phyloP scores from a whole-genome alignment of 1,140 invertebrate genomes.

The Cyphomyrmex costatus region DNA sequence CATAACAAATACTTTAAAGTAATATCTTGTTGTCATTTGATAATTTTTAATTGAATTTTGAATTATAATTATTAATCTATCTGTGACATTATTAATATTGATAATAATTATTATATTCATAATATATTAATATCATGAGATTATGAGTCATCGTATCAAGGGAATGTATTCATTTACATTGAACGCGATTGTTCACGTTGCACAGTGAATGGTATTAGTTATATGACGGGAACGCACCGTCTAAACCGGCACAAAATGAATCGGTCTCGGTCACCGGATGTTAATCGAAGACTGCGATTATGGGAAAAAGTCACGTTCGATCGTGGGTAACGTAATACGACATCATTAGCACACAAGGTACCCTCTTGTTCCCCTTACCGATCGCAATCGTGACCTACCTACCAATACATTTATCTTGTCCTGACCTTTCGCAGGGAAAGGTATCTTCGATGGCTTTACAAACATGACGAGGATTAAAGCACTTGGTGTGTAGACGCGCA shows the following conservation, averaged over 20 bases:
- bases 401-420: constrained; percentile 64
- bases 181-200: neutral
- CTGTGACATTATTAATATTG: neutral
- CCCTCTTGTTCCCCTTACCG: constrained; percentile 48
- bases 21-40: neutral
- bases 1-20: neutral
- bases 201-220: neutral
- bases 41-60: neutral
- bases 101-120: neutral
- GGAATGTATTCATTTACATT: neutral
- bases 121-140: neutral
- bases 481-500: neutral
- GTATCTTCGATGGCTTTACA: constrained; percentile 66
- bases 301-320: constrained; percentile 43
- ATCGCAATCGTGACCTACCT: constrained; percentile 64
- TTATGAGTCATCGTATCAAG: constrained; percentile 3
- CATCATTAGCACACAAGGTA: constrained; percentile 16
- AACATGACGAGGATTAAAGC: constrained; percentile 63
- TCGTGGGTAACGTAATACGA: constrained; percentile 42
- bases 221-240: neutral
- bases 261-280: constrained; percentile 29
- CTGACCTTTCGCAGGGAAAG: constrained; percentile 75
- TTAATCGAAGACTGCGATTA: constrained; percentile 2
- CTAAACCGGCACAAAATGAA: constrained; percentile 27
- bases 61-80: constrained; percentile 1